Evolutionary conservation across 2,113 vertebrate genomes (phyloP).

Genomic region (Scortum barcoo): DNA sequence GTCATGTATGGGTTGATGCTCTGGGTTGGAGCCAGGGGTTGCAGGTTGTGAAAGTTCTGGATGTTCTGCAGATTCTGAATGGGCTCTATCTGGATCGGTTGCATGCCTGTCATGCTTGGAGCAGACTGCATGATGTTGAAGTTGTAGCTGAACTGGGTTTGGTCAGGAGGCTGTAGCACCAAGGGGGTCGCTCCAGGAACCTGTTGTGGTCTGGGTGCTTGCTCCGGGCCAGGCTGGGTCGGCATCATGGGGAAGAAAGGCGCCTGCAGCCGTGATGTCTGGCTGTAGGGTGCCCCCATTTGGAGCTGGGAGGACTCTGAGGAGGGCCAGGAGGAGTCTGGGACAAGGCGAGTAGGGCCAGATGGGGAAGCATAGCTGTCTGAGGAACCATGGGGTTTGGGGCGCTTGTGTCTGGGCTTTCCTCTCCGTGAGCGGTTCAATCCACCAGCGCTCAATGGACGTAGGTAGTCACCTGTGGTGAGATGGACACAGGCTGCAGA

Average conservation of each 20-base stretch:
- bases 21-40: slow-evolving; percentile 65
- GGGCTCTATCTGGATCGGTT: slow-evolving; percentile 68
- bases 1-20: slow-evolving; percentile 76
- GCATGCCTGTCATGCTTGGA: slow-evolving; percentile 64
- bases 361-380: slow-evolving; percentile 73
- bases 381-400: slow-evolving; percentile 82
- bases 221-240: slow-evolving; percentile 43
- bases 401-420: slow-evolving; percentile 84
- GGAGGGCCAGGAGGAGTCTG: slow-evolving; percentile 78
- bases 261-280: slow-evolving; percentile 74
- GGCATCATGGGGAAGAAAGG: slow-evolving; percentile 65
- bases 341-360: slow-evolving; percentile 50
- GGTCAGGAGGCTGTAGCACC: slow-evolving; percentile 68
- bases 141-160: slow-evolving; percentile 61
- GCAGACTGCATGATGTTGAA: slow-evolving; percentile 64
- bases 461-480: slow-evolving; percentile 75
- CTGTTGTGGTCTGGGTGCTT: slow-evolving; percentile 49
- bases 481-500: no score
- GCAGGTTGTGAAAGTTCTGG: slow-evolving; percentile 64
- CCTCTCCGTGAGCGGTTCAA: slow-evolving; percentile 79
- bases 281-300: slow-evolving; percentile 59
- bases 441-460: slow-evolving; percentile 64
- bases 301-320: slow-evolving; percentile 76
- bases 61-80: slow-evolving; percentile 65
- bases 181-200: slow-evolving; percentile 44